Evolutionary conservation across 2,113 vertebrate species (phyloP).

Genomic region (Clarias magur): DNA sequence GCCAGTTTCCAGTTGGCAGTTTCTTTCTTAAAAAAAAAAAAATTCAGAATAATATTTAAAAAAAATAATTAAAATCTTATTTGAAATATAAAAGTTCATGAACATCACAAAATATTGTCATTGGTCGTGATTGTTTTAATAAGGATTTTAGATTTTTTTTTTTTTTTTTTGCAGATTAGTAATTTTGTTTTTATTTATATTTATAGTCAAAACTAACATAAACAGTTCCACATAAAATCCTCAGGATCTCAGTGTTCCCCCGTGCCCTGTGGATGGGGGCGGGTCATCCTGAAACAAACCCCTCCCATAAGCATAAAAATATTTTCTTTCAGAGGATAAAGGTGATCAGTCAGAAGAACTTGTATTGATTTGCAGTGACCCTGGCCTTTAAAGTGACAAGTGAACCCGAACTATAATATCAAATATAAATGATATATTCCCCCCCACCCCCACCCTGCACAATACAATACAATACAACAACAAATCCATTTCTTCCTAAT

Average conservation of each 20-base stretch:
- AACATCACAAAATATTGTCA: neutral
- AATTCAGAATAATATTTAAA: too few species aligned
- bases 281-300: neutral
- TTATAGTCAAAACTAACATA: neutral
- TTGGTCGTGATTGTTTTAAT: neutral
- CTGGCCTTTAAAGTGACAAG: neutral
- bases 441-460: neutral
- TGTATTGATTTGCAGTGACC: conserved; percentile 2
- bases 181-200: too few species aligned
- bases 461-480: too few species aligned
- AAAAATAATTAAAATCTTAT: too few species aligned
- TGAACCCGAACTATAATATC: neutral
- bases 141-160: too few species aligned
- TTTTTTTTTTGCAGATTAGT: too few species aligned
- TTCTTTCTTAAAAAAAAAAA: too few species aligned
- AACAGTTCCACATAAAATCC: neutral
- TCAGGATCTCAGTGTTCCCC: neutral
- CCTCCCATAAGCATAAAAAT: neutral
- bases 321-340: neutral
- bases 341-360: conserved; percentile 9
- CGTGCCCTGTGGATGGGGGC: neutral
- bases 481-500: neutral
- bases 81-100: neutral
- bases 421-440: neutral
- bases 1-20: neutral